A percentile compares a stretch with the other conserved stretches of the same genome.
These are phyloP conservation scores for Nasua narica DNA, from an alignment of 2,797 vertebrate genomes.

Conservation along the genomic window DNA sequence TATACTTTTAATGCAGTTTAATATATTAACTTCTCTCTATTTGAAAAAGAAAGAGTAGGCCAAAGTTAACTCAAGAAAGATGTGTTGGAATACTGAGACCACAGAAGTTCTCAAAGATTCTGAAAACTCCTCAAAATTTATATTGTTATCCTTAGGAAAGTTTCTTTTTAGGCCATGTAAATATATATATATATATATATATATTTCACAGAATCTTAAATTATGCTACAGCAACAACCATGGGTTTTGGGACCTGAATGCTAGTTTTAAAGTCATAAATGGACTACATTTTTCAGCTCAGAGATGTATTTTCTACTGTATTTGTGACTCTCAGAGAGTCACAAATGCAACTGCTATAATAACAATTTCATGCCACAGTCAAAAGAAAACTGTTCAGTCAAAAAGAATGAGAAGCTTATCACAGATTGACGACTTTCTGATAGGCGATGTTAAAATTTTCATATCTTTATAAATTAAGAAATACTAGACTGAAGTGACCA, in stretches of 20 bases:
- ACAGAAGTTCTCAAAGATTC: neutral
- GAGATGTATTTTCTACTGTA: slow-evolving; percentile 73
- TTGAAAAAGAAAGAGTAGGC: neutral
- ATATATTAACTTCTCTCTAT: neutral
- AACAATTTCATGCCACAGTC: slow-evolving; percentile 65
- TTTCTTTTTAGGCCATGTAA: neutral
- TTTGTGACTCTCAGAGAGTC: neutral
- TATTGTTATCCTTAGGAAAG: slow-evolving; percentile 31
- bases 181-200: neutral
- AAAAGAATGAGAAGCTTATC: slow-evolving; percentile 74
- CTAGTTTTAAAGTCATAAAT: slow-evolving; percentile 61
- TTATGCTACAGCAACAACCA: slow-evolving; percentile 7
- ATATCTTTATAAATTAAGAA: slow-evolving; percentile 84
- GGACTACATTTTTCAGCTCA: slow-evolving; percentile 69
- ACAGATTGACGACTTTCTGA: slow-evolving; percentile 74
- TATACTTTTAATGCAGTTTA: neutral
- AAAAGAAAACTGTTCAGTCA: slow-evolving; percentile 72
- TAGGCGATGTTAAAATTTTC: slow-evolving; percentile 82
- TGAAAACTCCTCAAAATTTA: slow-evolving; percentile 6
- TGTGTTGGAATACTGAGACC: neutral
- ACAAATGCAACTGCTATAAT: slow-evolving; percentile 71
- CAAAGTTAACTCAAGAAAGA: slow-evolving; percentile 12
- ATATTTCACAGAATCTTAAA: slow-evolving; percentile 45
- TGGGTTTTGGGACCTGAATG: slow-evolving; percentile 43
- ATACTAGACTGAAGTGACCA: slow-evolving; percentile 81